Evolutionary conservation across 2,113 vertebrate genomes (phyloP).

Genomic region (Saguinus midas): DNA sequence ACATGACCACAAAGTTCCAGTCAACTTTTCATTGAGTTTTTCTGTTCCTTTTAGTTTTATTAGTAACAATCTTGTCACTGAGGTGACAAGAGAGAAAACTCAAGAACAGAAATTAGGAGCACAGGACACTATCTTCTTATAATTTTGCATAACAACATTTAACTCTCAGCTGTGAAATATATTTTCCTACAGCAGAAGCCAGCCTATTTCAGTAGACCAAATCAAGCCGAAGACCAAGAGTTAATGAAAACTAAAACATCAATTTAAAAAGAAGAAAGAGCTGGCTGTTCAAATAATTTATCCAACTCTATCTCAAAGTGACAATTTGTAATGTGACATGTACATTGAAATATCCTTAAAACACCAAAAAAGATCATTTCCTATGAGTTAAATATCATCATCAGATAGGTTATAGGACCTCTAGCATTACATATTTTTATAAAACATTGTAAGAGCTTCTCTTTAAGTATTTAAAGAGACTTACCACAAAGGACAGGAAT

Average conservation of each 20-base stretch:
- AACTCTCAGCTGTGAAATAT: not conserved
- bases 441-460: not conserved
- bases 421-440: not conserved
- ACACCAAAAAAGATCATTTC: not conserved
- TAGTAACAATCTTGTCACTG: not conserved
- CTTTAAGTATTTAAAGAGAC: slow-evolving; percentile 43
- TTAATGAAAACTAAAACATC: not conserved
- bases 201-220: not conserved
- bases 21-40: not conserved
- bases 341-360: not conserved
- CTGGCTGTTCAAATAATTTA: not conserved
- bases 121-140: not conserved
- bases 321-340: not conserved
- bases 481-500: slow-evolving; percentile 61
- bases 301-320: not conserved
- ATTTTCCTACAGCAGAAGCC: not conserved
- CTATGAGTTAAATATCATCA: slow-evolving; percentile 17
- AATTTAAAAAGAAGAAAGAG: not conserved
- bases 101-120: not conserved
- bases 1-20: not conserved
- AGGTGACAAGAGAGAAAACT: not conserved
- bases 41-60: slow-evolving; percentile 2
- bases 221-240: slow-evolving; percentile 6
- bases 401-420: not conserved
- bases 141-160: not conserved